A percentile compares a stretch with the other conserved stretches of the same genome.
phyloP scores from a whole-genome alignment of 1,140 invertebrate genomes.

The Drosophila nasuta region DNA sequence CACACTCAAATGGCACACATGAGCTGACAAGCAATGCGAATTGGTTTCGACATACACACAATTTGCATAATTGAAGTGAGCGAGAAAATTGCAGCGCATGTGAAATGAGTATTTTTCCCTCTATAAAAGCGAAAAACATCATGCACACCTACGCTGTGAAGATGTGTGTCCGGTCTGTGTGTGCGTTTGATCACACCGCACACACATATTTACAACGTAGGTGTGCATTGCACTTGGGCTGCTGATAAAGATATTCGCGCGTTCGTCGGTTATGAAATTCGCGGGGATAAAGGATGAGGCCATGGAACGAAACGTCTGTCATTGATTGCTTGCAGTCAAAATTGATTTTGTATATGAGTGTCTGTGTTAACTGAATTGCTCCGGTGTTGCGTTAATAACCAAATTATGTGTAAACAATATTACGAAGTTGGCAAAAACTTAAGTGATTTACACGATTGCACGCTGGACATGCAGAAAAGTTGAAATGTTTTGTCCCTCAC shows the following conservation, averaged over 20 bases:
- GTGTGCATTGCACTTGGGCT: slow-evolving; percentile 50
- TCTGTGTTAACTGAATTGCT: slow-evolving; percentile 43
- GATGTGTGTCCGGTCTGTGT: neutral
- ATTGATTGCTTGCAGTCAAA: slow-evolving; percentile 65
- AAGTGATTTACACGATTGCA: neutral
- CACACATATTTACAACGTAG: slow-evolving; percentile 12
- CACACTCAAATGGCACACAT: slow-evolving; percentile 33
- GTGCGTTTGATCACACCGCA: neutral
- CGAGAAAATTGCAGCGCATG: slow-evolving; percentile 78
- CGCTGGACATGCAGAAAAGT: slow-evolving; percentile 5
- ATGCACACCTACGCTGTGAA: slow-evolving; percentile 35
- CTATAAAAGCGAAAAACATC: slow-evolving; percentile 65
- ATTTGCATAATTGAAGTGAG: slow-evolving; percentile 82
- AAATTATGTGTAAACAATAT: slow-evolving; percentile 70
- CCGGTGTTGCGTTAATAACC: slow-evolving; percentile 57
- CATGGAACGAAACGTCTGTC: slow-evolving; percentile 50
- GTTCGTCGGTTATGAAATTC: slow-evolving; percentile 31
- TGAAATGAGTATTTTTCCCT: slow-evolving; percentile 77
- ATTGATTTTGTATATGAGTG: slow-evolving; percentile 58
- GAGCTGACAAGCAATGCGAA: slow-evolving; percentile 66
- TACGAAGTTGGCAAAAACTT: slow-evolving; percentile 21
- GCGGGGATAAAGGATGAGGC: slow-evolving; percentile 18
- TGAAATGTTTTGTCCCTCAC: slow-evolving; percentile 14
- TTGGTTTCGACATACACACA: slow-evolving; percentile 79
- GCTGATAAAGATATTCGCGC: slow-evolving; percentile 59